Evolutionary conservation across 2,888 invertebrate genomes (phyloP).

Genomic region (Drepana falcataria): DNA sequence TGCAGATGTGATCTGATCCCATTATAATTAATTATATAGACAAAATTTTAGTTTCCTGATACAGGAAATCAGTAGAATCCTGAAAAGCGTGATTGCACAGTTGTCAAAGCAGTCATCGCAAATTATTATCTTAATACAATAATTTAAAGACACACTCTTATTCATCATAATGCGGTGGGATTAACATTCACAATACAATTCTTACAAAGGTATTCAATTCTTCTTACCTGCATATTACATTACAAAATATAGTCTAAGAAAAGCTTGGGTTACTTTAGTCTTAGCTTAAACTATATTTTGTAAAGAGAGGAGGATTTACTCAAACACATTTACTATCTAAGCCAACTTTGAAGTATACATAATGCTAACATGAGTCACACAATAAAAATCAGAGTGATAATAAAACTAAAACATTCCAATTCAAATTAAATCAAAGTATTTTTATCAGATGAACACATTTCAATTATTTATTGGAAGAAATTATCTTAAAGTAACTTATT

Average conservation of each 20-base stretch:
- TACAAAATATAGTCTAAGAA: no score
- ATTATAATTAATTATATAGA: no score
- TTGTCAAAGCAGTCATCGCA: neutral
- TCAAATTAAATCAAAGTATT: neutral
- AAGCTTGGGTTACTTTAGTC: no score
- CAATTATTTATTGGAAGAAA: neutral
- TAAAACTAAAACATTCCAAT: neutral
- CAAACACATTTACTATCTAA: neutral
- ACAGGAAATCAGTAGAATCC: no score
- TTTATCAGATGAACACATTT: neutral
- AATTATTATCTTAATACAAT: neutral
- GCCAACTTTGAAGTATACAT: neutral
- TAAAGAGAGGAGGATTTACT: neutral
- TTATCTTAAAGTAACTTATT: neutral
- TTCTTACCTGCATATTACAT: no score
- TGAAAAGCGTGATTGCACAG: no score
- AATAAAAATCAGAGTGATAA: neutral
- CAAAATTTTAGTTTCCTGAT: no score
- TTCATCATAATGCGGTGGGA: constrained; percentile 34
- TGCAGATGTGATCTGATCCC: no score
- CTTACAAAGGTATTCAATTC: neutral
- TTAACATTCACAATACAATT: constrained; percentile 14
- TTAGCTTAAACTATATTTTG: neutral
- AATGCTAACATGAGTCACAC: neutral
- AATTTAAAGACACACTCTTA: constrained; percentile 9